Conservation (phyloP, 2,797 vertebrate genomes). For the Chelon labrosus region DNA sequence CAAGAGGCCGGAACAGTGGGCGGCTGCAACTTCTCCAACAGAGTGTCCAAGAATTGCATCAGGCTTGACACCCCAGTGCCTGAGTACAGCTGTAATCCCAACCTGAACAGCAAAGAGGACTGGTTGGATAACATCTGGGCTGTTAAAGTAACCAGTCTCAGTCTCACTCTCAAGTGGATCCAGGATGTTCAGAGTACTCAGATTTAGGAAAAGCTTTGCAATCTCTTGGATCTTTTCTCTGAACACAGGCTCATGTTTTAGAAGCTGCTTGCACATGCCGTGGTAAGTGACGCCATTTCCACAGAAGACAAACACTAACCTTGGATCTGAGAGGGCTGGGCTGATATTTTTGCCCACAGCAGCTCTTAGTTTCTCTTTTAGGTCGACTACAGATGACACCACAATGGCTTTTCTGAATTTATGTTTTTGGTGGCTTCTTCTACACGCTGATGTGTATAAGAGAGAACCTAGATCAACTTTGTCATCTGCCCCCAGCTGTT, state of each 20-base stretch:
- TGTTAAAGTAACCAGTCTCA: conserved; percentile 75
- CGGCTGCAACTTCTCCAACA: conserved; percentile 89
- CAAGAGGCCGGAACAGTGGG: conserved; percentile 89
- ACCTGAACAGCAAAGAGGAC: conserved; percentile 91
- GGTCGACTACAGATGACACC: conserved; percentile 79
- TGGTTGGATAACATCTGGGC: conserved; percentile 84
- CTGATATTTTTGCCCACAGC: conserved; percentile 45
- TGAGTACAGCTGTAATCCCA: conserved; percentile 84
- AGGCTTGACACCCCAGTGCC: conserved; percentile 87
- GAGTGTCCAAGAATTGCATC: conserved; percentile 86
- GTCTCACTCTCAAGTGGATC: conserved; percentile 72
- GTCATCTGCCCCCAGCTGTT: conserved; percentile 72
- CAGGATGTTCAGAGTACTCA: conserved; percentile 74
- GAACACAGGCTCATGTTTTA: conserved; percentile 86
- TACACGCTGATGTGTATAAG: conserved; percentile 89
- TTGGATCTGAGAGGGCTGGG: conserved; percentile 63
- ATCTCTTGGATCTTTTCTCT: conserved; percentile 85
- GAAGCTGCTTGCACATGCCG: conserved; percentile 85
- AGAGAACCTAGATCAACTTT: conserved; percentile 79
- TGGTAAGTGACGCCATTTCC: conserved; percentile 86
- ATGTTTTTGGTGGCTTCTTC: conserved; percentile 87
- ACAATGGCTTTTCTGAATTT: conserved; percentile 86
- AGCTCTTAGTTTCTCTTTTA: conserved; percentile 79
- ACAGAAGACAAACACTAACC: conserved; percentile 90
- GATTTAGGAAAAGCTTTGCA: conserved; percentile 71